Base-by-base conservation (phyloP, 2,113 vertebrate genomes). In the Excalfactoria chinensis region DNA sequence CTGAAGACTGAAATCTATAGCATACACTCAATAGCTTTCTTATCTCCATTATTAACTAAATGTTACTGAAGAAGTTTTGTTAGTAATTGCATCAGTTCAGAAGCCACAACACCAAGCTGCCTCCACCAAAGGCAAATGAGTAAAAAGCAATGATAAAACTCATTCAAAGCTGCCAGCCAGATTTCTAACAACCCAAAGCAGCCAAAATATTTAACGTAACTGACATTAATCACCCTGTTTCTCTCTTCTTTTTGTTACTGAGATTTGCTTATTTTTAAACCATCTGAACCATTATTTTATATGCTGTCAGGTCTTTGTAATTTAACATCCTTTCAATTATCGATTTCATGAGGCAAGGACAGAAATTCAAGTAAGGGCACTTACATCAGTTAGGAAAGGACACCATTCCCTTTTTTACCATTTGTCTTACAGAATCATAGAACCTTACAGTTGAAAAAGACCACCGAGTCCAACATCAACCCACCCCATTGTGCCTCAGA, bases 21-120 rank as follows among this genome's bases (percentile, higher is more conserved):
- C 0, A 2, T 32, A 17, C 40, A 86, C 32, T 76, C 18, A 37
- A 26, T 59, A 58, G 25, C 20, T 82, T 72, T 84, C 0, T 0
- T 23, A 89, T 40, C 43, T 73, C 41, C 34, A 44, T 55, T 83
- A 80, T 32, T 40, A 93, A 63, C 25, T 40, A 63, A 40, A 63
- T 40, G 60, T 23, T 63, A 63, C 25, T 63, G 37, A 26, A 28
- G 60, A 37, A 26, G 19, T 62, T 62, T 63, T 28, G 37, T 40
- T 41, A 59, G 56, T 49, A 86, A 95, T 16, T 59, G 56, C 46
- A 88, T 46, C 0, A 0, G 84, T 90, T 94, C 84, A 78, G 40
- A 88, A 88, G 90, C 34, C 9, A 1, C 7, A 40, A 70, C 25
- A n/a, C 37, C 30, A 70, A 67, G 41, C 53, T 77, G 26, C 69